Percentiles rank a stretch among this genome's conserved stretches.
Conservation (phyloP, 2,113 vertebrate species). For the Prinia subflava region DNA sequence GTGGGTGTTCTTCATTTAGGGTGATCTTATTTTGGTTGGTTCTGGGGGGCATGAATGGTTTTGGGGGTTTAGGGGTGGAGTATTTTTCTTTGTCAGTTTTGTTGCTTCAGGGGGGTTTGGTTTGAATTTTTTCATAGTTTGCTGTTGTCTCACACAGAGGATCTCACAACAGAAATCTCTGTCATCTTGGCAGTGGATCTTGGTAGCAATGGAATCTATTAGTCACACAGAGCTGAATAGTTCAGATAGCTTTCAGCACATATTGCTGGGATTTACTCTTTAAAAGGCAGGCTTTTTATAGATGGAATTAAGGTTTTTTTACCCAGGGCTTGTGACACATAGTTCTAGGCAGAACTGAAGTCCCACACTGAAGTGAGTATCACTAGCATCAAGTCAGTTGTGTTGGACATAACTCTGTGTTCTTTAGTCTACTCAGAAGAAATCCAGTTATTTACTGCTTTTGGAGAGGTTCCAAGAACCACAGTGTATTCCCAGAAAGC, state of each 20-base stretch:
- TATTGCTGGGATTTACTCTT: background rate
- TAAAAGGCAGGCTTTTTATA: slow-evolving; percentile 6
- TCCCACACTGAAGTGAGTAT: background rate
- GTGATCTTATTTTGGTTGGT: background rate
- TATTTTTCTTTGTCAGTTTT: background rate
- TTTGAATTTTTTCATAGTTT: background rate
- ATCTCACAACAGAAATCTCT: background rate
- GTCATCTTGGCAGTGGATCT: background rate
- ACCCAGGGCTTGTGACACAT: background rate
- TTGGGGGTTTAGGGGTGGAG: background rate
- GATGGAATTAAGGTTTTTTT: background rate
- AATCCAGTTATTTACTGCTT: background rate
- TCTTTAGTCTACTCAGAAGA: background rate
- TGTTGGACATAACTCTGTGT: background rate
- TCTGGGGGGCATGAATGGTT: rapidly evolving
- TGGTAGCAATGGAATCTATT: background rate
- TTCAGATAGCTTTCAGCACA: background rate
- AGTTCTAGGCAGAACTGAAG: background rate
- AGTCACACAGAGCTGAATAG: slow-evolving; percentile 5
- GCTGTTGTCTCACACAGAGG: background rate
- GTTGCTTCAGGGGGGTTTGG: rapidly evolving
- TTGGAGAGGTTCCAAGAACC: background rate
- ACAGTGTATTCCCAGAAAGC: background rate
- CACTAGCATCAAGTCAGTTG: background rate
- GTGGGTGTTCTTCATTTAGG: background rate